Evolutionary conservation across 2,888 invertebrate species (phyloP), one percentile per base, ranked within the genome.

Genomic region (Linhomoeus sp.): DNA sequence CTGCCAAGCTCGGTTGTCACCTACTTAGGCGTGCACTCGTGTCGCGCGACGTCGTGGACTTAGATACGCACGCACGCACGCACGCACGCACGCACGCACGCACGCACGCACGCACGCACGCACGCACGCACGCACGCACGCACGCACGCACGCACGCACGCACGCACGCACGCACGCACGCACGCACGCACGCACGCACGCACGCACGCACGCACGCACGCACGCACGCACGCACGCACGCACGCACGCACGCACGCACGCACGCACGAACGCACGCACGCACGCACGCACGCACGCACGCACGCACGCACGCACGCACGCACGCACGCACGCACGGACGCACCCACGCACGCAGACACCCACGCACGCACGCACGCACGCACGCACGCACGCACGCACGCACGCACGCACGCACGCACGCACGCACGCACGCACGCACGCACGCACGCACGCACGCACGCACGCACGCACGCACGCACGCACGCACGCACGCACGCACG

Each of bases 271-370:
- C 29, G 29, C 29, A 29, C 29, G 29, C 29, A 29, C 29, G 29
- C 29, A 29, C 29, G 29, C 29, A 48, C 48, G 43, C 48, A 48
- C 49, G 43, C 42, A 48, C 49, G 43, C 48, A 48, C 48, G 43
- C 38, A 48, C 48, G 43, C 48, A 48, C 48, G 43, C 48, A 48
- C 48, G 43, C 48, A 48, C 48, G 43, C 48, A 48, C 48, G 43
- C 48, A 49, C 48, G 43, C 48, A 48, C 42, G 42, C 48, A 48
- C 48, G 42, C 48, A 50, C 40, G 35, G 22, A 48, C 40, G 43
- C 26, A 49, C 49, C 22, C 49, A 48, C 49, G 37, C 49, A 29
- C 7, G 29, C 29, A 29, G 7, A 12, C 29, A 29, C 29, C 7
- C 29, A 29, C 29, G 29, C 29, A 48, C 49, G 42, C 39, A 49